Evolutionary conservation across 1,140 invertebrate species (phyloP).

Genomic region (Apis laboriosa): DNA sequence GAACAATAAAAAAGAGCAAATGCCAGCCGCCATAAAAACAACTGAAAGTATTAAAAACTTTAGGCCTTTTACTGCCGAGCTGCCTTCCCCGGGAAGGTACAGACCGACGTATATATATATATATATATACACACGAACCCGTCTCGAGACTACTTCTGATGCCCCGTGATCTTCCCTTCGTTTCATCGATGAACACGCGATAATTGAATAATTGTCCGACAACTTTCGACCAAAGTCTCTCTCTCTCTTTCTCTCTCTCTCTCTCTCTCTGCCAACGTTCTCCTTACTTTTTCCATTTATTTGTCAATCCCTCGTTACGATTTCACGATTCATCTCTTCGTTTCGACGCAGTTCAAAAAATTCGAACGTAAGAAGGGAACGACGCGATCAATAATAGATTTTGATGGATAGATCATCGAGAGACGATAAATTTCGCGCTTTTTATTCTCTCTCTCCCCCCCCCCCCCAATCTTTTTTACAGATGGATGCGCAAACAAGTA

Average conservation of each 20-base stretch:
- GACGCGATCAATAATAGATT: too few species aligned
- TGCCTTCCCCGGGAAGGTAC: slow-evolving; percentile 28
- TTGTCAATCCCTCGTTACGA: background rate
- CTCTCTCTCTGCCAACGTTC: background rate
- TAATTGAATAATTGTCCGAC: slow-evolving; percentile 27
- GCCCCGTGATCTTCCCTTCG: background rate
- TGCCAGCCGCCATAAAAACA: slow-evolving; percentile 79
- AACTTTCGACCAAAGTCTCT: background rate
- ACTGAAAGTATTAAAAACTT: slow-evolving; percentile 81
- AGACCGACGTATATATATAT: background rate
- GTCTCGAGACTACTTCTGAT: background rate
- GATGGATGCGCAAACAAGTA: background rate
- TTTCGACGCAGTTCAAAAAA: too few species aligned
- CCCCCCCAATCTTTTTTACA: too few species aligned
- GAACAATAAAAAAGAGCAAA: slow-evolving; percentile 73
- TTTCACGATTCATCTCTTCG: too few species aligned
- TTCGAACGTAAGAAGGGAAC: too few species aligned
- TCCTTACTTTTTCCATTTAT: background rate
- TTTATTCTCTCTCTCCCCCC: too few species aligned
- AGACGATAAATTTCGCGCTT: too few species aligned
- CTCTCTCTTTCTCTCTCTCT: background rate
- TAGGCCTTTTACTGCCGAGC: slow-evolving; percentile 73
- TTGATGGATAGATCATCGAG: too few species aligned
- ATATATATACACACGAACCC: slow-evolving; percentile 2
- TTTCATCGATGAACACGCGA: background rate